phyloP scores from a whole-genome alignment of 2,113 vertebrate species.

The Coptodon rendalli region DNA sequence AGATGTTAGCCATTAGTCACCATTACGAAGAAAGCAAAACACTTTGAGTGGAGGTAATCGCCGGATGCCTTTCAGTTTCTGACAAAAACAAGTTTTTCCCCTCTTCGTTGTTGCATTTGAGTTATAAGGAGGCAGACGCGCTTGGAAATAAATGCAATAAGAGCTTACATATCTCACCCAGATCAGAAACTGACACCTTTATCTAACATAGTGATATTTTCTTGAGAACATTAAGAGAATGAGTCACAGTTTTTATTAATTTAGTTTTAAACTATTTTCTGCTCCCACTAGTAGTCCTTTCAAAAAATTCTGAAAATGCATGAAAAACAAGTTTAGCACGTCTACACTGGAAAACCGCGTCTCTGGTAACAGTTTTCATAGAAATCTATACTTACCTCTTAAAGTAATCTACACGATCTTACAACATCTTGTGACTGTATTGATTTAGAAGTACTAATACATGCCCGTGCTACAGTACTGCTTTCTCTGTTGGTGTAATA shows the following conservation, averaged over 20 bases:
- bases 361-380: background rate
- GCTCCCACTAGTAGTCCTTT: background rate
- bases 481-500: background rate
- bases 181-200: background rate
- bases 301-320: background rate
- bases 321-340: background rate
- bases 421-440: background rate
- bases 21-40: background rate
- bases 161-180: background rate
- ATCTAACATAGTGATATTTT: background rate
- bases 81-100: background rate
- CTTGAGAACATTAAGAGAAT: background rate
- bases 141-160: background rate
- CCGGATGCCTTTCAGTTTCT: background rate
- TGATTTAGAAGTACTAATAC: rapidly evolving
- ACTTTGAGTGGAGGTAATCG: background rate
- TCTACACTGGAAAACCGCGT: rapidly evolving
- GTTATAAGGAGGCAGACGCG: background rate
- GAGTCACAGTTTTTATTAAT: background rate
- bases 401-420: background rate
- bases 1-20: background rate
- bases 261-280: background rate
- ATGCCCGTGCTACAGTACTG: background rate
- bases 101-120: background rate
- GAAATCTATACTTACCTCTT: background rate